Evolutionary conservation across 2,888 invertebrate species (phyloP), one percentile per base, ranked within the genome.

Genomic region (Rosalia funebris): DNA sequence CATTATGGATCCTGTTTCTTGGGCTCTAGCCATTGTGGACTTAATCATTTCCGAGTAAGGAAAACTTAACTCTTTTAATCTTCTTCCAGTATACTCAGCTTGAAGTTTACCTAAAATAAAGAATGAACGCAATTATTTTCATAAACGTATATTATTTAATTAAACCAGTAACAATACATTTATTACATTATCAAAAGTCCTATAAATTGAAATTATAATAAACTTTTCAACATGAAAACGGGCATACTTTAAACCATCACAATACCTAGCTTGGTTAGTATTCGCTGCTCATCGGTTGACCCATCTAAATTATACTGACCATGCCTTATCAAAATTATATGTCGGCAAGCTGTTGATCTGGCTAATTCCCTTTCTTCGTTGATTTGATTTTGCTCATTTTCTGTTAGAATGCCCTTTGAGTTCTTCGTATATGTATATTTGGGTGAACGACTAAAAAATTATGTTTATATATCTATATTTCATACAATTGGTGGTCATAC

Each of bases 1-100:
- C 65, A 98, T 95, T 25, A 97, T 89, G 9, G 86, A 83, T 0
- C 94, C 93, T 0, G 98, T 99, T 81, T 99, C 95, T 69, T 90
- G 90, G 0, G 98, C 98, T 65, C 98, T 84, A 0, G 90, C 88
- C 96, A 98, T 96, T 0, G 96, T 96, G 0, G 98, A 98, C 65
- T 90, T 88, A 1, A 95, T 85, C 15, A 98, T 82, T 16, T 86
- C 80, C 36, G 92, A 90, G 85, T 92, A 97, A 44, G 93, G 91
- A 44, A 93, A 86, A 67, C 87, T 86, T 17, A 97, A 82, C 34
- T 88, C 87, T 53, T 89, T 89, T 53, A 99, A 82, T 14, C 98
- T 86, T 70, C 89, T 82, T 0, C 97, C 99, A 0, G 97, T 94
- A 32, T 88, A 80, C 34, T 89, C 87, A 0, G 98, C 98, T 84